A percentile compares a stretch with the other conserved stretches of the same genome.
Evolutionary conservation across 1,140 invertebrate genomes (phyloP).

Genomic region (Drosophila rufa): DNA sequence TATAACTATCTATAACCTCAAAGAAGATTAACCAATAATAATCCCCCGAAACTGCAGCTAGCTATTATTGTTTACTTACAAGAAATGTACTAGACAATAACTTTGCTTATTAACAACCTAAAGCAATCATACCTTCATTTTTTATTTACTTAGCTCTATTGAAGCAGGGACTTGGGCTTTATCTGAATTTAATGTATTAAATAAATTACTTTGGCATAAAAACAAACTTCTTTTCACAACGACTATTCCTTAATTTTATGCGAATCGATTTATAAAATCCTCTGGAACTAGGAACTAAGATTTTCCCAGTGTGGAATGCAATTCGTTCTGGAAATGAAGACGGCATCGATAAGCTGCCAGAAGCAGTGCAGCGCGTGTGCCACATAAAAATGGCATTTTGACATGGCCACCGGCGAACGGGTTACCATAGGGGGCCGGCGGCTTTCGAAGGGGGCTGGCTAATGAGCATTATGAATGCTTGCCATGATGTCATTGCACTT

Average conservation of each 20-base stretch:
- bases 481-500: constrained; percentile 67
- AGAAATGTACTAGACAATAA: too few relatives aligned
- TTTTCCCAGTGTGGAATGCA: constrained; percentile 13
- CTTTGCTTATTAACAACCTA: not conserved
- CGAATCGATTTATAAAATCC: too few relatives aligned
- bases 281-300: not conserved
- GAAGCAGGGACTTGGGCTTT: too few relatives aligned
- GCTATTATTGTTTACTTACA: too few relatives aligned
- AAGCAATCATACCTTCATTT: not conserved
- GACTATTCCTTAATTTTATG: too few relatives aligned
- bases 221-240: too few relatives aligned
- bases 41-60: too few relatives aligned
- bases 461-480: constrained; percentile 72
- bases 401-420: constrained; percentile 55
- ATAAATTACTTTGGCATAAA: too few relatives aligned
- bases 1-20: too few relatives aligned
- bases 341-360: constrained; percentile 66
- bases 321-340: constrained; percentile 8
- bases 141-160: too few relatives aligned
- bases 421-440: not conserved
- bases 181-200: too few relatives aligned
- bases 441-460: constrained; percentile 28
- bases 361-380: constrained; percentile 56
- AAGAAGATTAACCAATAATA: too few relatives aligned
- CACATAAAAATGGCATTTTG: constrained; percentile 67